Conservation (phyloP, 2,797 vertebrate genomes). For the Micromesistius poutassou region DNA sequence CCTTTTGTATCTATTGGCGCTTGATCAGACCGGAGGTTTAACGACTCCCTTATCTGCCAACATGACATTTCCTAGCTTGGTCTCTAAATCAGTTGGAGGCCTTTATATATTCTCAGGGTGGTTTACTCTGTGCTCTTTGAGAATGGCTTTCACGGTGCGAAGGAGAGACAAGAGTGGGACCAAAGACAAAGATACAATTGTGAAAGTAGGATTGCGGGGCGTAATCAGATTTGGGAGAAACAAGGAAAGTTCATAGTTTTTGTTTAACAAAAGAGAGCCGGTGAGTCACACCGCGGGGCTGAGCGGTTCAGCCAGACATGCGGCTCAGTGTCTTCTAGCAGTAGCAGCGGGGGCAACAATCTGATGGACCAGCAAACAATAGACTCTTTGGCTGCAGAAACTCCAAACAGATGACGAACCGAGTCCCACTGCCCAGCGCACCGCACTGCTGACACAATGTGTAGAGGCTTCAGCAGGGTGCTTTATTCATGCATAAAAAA, state of each 20-base stretch:
- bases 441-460: background rate
- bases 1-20: conserved; percentile 55
- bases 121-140: conserved; percentile 13
- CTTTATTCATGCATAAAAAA: background rate
- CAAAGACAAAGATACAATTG: conserved; percentile 52
- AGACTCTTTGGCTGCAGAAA: conserved; percentile 7
- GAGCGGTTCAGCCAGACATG: conserved; percentile 54
- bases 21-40: conserved; percentile 26
- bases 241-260: conserved; percentile 59
- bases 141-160: conserved; percentile 29
- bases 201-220: conserved; percentile 28
- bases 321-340: conserved; percentile 49
- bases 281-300: conserved; percentile 57
- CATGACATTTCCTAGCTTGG: conserved; percentile 28
- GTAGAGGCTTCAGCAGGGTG: background rate
- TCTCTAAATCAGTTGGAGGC: conserved; percentile 21
- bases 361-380: background rate
- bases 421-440: background rate
- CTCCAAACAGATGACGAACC: conserved; percentile 15
- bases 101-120: conserved; percentile 17
- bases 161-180: conserved; percentile 24
- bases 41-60: conserved; percentile 42
- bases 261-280: conserved; percentile 44
- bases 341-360: conserved; percentile 26
- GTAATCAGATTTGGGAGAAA: conserved; percentile 59